These are phyloP conservation scores for Cephonodes hylas DNA, from an alignment of 2,888 invertebrate genomes.

Conservation along the genomic window DNA sequence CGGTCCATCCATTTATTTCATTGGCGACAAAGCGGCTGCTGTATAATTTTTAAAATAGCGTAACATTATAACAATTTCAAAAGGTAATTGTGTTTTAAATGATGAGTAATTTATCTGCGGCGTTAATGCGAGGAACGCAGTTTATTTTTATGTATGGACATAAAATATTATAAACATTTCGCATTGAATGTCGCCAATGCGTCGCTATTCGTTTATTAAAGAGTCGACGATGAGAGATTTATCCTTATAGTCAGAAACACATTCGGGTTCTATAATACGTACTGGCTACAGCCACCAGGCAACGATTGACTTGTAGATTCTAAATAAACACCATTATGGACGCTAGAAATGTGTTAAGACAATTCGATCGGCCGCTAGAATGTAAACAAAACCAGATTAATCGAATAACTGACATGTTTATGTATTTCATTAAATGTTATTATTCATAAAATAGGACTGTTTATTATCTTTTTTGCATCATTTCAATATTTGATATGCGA, in stretches of 20 bases:
- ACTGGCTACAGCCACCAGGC: slow-evolving; percentile 19
- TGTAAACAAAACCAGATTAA: neutral
- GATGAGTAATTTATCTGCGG: neutral
- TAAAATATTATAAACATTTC: slow-evolving; percentile 47
- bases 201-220: slow-evolving; percentile 37
- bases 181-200: slow-evolving; percentile 38
- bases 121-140: neutral
- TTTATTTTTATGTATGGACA: neutral
- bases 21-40: neutral
- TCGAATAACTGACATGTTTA: neutral
- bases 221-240: slow-evolving; percentile 61
- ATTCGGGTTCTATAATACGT: slow-evolving; percentile 20
- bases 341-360: neutral
- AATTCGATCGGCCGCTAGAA: slow-evolving; percentile 3
- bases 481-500: neutral
- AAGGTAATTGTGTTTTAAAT: neutral
- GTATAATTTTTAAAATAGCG: neutral
- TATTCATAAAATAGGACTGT: neutral
- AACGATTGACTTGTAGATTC: slow-evolving; percentile 43
- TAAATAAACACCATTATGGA: neutral
- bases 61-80: neutral
- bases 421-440: neutral
- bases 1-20: neutral
- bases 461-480: slow-evolving; percentile 4
- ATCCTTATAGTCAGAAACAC: slow-evolving; percentile 39